Evolutionary conservation across 2,888 invertebrate genomes (phyloP).

Genomic region (Agrochola lota): DNA sequence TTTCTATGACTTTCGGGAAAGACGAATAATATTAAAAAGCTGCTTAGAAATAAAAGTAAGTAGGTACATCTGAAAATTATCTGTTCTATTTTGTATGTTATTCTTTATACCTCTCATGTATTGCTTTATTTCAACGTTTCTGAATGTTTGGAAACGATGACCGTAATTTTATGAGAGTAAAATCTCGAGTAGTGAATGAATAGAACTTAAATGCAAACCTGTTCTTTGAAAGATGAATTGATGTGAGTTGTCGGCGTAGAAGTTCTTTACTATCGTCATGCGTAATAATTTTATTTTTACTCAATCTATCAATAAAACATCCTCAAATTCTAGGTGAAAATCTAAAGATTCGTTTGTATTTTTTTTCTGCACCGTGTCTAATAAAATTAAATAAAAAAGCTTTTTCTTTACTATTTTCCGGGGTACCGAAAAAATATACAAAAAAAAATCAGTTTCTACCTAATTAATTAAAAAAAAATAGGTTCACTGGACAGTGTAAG

Average conservation of each 20-base stretch:
- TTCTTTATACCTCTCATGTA: background rate
- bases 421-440: too few relatives aligned
- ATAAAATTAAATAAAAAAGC: background rate
- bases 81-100: background rate
- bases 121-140: background rate
- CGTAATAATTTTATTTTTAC: background rate
- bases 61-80: background rate
- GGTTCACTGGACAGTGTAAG: background rate
- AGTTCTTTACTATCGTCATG: background rate
- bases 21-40: background rate
- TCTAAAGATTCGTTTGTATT: background rate
- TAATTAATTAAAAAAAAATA: too few relatives aligned
- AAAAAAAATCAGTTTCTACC: too few relatives aligned
- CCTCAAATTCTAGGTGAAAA: background rate
- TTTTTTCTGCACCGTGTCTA: background rate
- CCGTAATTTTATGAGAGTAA: constrained; percentile 55
- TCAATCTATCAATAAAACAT: background rate
- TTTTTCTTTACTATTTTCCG: too few relatives aligned
- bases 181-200: constrained; percentile 55
- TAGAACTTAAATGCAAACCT: constrained; percentile 58
- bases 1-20: background rate
- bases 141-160: constrained; percentile 54
- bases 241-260: constrained; percentile 8
- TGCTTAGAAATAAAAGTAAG: background rate
- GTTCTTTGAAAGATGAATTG: constrained; percentile 48